Conservation (phyloP, 2,888 invertebrate species). For the Saturnia japonica region DNA sequence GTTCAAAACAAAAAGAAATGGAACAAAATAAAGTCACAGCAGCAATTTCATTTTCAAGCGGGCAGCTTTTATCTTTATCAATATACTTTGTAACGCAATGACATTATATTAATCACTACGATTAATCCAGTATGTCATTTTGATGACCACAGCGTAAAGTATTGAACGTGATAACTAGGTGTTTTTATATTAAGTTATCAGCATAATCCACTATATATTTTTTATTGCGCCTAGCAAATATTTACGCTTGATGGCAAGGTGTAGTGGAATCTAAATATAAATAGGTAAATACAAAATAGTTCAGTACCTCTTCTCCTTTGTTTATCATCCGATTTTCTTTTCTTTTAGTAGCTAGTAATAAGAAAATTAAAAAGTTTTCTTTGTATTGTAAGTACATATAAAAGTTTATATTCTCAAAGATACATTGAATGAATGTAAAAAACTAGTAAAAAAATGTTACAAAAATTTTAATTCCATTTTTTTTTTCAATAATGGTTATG, state of each 20-base stretch:
- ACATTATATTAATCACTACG: not conserved
- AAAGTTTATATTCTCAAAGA: no score
- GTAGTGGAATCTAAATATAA: not conserved
- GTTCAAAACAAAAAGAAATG: conserved; percentile 14
- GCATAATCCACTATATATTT: not conserved
- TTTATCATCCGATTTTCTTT: no score
- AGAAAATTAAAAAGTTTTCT: no score
- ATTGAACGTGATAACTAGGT: not conserved
- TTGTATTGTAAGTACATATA: no score
- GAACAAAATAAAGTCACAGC: conserved; percentile 33
- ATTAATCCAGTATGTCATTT: conserved; percentile 3
- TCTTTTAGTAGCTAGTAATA: no score
- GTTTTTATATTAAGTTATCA: not conserved
- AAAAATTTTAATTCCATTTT: no score
- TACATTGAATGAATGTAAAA: no score
- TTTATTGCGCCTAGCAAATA: not conserved
- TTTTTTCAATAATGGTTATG: no score
- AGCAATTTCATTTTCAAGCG: conserved; percentile 43
- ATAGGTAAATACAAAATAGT: no score
- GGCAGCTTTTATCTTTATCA: conserved; percentile 36
- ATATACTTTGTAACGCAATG: conserved; percentile 26
- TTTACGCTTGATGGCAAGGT: not conserved
- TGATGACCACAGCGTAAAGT: not conserved
- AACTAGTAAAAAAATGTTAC: no score
- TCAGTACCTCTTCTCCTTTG: no score